Percentiles rank a stretch among this genome's conserved stretches.
Evolutionary conservation across 2,797 vertebrate species (phyloP).

Genomic region (Acanthornis magna): DNA sequence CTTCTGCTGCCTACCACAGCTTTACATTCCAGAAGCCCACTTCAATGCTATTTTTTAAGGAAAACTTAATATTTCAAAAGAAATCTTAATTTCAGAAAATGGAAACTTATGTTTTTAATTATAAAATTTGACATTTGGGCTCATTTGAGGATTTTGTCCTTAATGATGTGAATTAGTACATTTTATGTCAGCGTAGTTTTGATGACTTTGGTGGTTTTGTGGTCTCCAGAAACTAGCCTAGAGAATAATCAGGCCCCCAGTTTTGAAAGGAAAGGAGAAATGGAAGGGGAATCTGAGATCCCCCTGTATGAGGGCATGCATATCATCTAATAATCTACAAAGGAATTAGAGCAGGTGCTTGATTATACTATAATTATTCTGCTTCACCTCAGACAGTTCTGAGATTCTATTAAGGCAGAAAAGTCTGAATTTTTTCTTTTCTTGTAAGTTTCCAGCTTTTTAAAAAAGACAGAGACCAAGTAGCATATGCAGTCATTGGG

Average conservation of each 20-base stretch:
- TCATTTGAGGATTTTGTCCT: background rate
- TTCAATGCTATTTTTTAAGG: background rate
- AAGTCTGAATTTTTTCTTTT: background rate
- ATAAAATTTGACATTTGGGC: background rate
- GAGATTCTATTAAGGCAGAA: background rate
- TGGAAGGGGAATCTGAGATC: background rate
- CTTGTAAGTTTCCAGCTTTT: background rate
- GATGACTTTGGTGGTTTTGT: background rate
- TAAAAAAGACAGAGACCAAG: background rate
- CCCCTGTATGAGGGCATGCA: background rate
- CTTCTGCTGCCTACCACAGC: background rate
- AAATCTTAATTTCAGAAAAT: background rate
- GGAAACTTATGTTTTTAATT: background rate
- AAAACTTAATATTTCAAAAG: background rate
- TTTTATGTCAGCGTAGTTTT: background rate
- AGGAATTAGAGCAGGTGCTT: background rate
- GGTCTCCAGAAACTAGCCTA: background rate
- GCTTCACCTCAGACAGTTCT: background rate
- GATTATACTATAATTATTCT: background rate
- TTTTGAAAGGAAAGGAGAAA: background rate
- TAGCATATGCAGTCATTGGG: background rate
- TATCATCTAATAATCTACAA: background rate
- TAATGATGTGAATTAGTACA: background rate
- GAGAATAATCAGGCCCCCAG: background rate
- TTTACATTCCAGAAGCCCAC: background rate